These are phyloP conservation scores for Dendrocopos noguchii DNA, from an alignment of 2,113 vertebrate species.

Conservation along the genomic window DNA sequence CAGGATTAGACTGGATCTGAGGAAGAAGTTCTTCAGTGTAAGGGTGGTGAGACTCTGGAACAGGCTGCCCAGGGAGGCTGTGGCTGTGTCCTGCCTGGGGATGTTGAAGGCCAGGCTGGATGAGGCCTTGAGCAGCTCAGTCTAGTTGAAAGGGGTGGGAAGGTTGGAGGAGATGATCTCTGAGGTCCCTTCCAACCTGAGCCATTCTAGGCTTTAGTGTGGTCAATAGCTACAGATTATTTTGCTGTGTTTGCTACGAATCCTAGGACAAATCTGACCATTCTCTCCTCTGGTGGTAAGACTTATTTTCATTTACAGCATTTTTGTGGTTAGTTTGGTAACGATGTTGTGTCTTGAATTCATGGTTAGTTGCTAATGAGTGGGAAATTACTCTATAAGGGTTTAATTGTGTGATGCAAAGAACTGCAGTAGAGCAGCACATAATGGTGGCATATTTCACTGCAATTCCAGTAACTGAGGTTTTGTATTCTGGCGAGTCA, in stretches of 20 bases:
- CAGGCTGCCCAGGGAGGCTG: too few species aligned
- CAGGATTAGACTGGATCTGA: too few species aligned
- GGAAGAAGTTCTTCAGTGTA: too few species aligned
- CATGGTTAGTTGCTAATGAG: neutral
- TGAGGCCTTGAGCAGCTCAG: too few species aligned
- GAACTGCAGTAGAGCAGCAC: neutral
- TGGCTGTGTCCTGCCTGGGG: neutral
- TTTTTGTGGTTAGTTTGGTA: neutral
- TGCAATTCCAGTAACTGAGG: neutral
- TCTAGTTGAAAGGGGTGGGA: too few species aligned
- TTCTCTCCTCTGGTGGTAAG: neutral
- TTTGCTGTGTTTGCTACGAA: neutral
- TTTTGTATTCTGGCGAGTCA: conserved; percentile 30
- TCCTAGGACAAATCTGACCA: neutral
- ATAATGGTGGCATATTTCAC: neutral
- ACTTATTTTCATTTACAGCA: neutral
- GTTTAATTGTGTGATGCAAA: neutral
- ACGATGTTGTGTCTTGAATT: neutral
- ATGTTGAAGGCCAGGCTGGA: neutral
- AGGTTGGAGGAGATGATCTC: too few species aligned
- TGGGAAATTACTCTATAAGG: neutral
- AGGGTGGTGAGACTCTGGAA: too few species aligned
- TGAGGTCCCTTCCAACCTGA: too few species aligned
- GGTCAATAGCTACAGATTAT: neutral
- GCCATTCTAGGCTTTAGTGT: neutral